Evolutionary conservation across 2,888 invertebrate species (phyloP), one percentile per base, ranked within the genome.

Genomic region (Epinotia bilunana): DNA sequence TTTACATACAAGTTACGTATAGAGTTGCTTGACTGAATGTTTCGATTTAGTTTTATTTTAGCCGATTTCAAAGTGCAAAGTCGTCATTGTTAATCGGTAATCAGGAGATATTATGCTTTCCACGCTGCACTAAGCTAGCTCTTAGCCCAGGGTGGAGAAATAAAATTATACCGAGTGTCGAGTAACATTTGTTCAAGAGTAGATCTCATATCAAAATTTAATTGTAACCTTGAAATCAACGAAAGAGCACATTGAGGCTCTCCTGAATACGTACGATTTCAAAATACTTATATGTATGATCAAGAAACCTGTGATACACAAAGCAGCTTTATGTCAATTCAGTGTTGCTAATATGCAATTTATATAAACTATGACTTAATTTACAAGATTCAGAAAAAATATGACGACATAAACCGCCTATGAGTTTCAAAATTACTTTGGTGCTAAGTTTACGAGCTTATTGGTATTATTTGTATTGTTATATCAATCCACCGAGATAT

Each of bases 61-160:
- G 39, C 33, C 57, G 33, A 12, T 64, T 60, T 65, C 43, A 23
- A 1, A 62, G n/a, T 23, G 43, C 23, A 18, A 69, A 64, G 74
- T 71, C 70, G 74, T 46, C 49, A 60, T 60, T 60, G 65, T 33
- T 11, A 16, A 49, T 60, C 20, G 69, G 69, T 70, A 23, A 71
- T 71, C 43, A 67, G 75, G 46, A 67, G 72, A 28, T n/a, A 60
- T 81, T 74, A 61, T 55, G 71, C 79, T 85, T 85, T 88, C 88
- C 85, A 78, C 78, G 78, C 83, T 85, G 83, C 78, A 78, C 89
- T 89, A 89, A 86, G 88, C 79, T 53, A 64, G 82, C 70, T 28
- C 88, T 88, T 89, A 89, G 83, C 84, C 77, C 84, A 82, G 82
- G 79, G 76, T 78, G 84, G 86, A 86, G 84, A 84, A 77, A 75